Evolutionary conservation across 2,888 invertebrate genomes (phyloP).

Genomic region (Leptopilina myrica): DNA sequence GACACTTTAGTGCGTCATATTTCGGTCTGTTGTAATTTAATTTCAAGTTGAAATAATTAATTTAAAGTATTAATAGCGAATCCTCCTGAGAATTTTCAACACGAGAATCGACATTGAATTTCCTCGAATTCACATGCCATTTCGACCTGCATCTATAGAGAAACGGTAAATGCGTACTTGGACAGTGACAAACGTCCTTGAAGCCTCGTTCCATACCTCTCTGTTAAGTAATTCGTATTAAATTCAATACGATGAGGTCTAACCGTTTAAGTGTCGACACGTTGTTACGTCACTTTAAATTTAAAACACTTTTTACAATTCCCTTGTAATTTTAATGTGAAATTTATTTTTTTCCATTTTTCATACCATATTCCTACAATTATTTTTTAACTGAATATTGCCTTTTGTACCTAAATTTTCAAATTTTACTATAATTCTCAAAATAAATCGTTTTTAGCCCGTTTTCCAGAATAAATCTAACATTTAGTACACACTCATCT

Average conservation of each 20-base stretch:
- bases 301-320: too few relatives aligned
- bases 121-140: constrained; percentile 37
- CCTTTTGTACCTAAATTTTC: too few relatives aligned
- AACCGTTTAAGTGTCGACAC: constrained; percentile 10
- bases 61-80: constrained; percentile 20
- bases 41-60: constrained; percentile 18
- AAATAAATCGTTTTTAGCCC: too few relatives aligned
- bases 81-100: constrained; percentile 21
- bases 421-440: too few relatives aligned
- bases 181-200: constrained; percentile 59
- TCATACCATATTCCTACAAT: too few relatives aligned
- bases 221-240: constrained; percentile 58
- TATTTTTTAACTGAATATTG: too few relatives aligned
- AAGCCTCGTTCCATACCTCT: constrained; percentile 57
- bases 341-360: too few relatives aligned
- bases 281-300: too few relatives aligned
- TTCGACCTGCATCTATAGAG: constrained; percentile 25
- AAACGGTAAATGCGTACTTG: constrained; percentile 46
- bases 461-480: too few relatives aligned
- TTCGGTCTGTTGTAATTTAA: constrained; percentile 3
- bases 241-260: constrained; percentile 48
- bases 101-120: constrained; percentile 35
- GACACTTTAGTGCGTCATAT: not conserved
- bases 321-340: too few relatives aligned
- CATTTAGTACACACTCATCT: too few relatives aligned